phyloP scores from a whole-genome alignment of 2,113 vertebrate genomes.

The Taxidea taxus region DNA sequence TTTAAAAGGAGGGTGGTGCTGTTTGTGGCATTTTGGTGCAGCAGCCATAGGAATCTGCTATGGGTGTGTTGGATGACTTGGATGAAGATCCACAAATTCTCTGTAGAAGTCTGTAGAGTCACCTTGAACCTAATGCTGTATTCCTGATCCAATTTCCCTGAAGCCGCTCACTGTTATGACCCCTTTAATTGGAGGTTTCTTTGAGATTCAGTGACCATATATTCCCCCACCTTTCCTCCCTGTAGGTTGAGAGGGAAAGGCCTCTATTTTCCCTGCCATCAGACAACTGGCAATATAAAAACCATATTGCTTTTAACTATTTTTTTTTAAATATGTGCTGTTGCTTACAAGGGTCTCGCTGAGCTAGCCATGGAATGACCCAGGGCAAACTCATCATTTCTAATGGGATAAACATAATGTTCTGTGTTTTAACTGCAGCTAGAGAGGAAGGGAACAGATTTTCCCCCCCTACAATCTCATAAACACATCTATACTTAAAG shows the following conservation, averaged over 20 bases:
- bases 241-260: background rate
- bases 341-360: background rate
- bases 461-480: background rate
- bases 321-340: background rate
- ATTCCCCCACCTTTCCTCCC: rapidly evolving
- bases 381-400: background rate
- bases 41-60: background rate
- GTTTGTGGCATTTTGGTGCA: background rate
- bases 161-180: background rate
- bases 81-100: background rate
- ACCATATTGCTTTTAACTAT: background rate
- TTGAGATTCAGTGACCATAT: background rate
- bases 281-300: background rate
- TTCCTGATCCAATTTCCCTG: background rate
- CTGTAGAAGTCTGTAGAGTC: background rate
- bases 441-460: background rate
- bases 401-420: background rate
- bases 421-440: background rate
- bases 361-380: background rate
- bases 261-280: background rate
- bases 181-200: background rate
- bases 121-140: background rate
- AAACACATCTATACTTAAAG: background rate
- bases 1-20: too few relatives aligned
- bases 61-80: rapidly evolving